Conservation (phyloP, 1,140 invertebrate genomes). For the Trichomalopsis sarcophagae region DNA sequence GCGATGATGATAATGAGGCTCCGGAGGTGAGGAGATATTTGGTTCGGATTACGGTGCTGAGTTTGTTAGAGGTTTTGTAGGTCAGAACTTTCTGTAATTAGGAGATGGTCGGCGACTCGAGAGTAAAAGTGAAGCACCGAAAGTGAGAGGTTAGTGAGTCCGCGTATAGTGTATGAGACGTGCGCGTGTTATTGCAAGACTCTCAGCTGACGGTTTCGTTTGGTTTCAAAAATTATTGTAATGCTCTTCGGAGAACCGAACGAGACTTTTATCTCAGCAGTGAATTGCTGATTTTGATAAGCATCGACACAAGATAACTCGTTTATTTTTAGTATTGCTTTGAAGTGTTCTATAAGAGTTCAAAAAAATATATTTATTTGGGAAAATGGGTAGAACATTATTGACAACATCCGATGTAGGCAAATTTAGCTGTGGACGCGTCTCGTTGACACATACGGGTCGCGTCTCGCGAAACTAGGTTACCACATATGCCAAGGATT, state of each 20-base stretch:
- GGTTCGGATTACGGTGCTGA: background rate
- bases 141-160: constrained; percentile 6
- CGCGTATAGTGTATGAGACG: background rate
- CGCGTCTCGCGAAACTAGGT: too few relatives aligned
- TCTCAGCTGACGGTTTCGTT: background rate
- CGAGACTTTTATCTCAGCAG: background rate
- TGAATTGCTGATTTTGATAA: background rate
- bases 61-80: constrained; percentile 1
- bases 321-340: too few relatives aligned
- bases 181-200: background rate
- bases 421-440: too few relatives aligned
- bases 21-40: background rate
- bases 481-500: too few relatives aligned
- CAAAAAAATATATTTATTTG: too few relatives aligned
- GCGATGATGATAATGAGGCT: background rate
- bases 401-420: too few relatives aligned
- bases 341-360: too few relatives aligned
- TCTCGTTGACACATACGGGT: too few relatives aligned
- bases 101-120: background rate
- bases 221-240: background rate
- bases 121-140: background rate
- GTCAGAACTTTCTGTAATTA: constrained; percentile 20
- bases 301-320: too few relatives aligned
- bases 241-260: background rate
- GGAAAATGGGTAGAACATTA: too few relatives aligned